Evolutionary conservation across 1,140 invertebrate species (phyloP).

Genomic region (Hycleus cichorii): DNA sequence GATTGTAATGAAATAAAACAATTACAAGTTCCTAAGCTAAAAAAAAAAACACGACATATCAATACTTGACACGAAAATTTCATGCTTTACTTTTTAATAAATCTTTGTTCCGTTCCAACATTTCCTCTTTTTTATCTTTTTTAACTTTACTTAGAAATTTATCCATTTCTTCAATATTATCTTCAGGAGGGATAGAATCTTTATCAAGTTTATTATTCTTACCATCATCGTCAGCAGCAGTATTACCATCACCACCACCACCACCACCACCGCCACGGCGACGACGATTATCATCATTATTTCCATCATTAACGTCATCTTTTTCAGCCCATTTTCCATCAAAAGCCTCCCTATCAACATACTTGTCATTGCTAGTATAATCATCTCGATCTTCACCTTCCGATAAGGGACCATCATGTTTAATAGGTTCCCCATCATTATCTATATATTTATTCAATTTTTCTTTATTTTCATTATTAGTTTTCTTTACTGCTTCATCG

Average conservation of each 20-base stretch:
- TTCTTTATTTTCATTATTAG: constrained; percentile 50
- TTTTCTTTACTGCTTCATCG: constrained; percentile 53
- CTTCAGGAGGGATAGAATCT: constrained; percentile 31
- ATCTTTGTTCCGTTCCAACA: constrained; percentile 44
- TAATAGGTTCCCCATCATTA: constrained; percentile 44
- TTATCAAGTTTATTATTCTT: constrained; percentile 4
- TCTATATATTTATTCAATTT: constrained; percentile 55
- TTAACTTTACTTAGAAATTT: constrained; percentile 46
- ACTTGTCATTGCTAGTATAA: constrained; percentile 32
- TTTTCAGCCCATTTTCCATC: constrained; percentile 56
- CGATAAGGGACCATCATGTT: constrained; percentile 58
- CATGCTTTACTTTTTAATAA: constrained; percentile 38
- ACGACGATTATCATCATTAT: constrained; percentile 40
- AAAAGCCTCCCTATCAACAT: constrained; percentile 50
- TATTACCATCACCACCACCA: constrained; percentile 4
- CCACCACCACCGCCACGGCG: constrained; percentile 38
- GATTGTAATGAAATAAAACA: too few species aligned
- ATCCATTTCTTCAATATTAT: constrained; percentile 45
- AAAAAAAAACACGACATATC: too few species aligned
- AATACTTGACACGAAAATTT: too few species aligned
- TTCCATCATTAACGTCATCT: constrained; percentile 25
- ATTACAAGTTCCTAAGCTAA: too few species aligned
- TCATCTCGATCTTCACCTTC: constrained; percentile 66
- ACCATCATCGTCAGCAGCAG: not conserved
- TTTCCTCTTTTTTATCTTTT: constrained; percentile 46